These are phyloP conservation scores for Chlorops oryzae DNA, from an alignment of 1,140 invertebrate species.

Conservation along the genomic window DNA sequence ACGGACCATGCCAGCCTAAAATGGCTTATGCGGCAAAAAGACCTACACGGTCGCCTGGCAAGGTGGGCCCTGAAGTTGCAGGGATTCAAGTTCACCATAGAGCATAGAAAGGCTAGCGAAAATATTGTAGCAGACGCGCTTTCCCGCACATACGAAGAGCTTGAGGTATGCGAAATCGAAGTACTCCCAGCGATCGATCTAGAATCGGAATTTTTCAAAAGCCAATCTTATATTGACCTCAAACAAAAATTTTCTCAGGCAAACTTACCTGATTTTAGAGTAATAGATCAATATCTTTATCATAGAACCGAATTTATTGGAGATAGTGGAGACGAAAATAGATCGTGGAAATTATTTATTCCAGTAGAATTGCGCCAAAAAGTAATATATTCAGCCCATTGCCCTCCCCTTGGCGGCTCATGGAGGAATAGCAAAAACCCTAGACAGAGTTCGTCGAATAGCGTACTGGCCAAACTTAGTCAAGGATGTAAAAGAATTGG, in stretches of 20 bases:
- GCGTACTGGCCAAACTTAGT: too few species aligned
- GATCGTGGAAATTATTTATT: background rate
- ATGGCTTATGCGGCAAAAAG: constrained; percentile 22
- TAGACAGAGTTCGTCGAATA: too few species aligned
- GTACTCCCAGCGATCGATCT: background rate
- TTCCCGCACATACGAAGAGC: background rate
- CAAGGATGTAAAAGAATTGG: background rate
- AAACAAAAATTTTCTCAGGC: background rate
- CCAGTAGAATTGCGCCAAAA: background rate
- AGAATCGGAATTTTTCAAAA: background rate
- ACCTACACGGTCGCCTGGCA: background rate
- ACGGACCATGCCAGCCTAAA: constrained; percentile 23
- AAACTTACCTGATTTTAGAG: background rate
- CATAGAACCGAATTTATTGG: too few species aligned
- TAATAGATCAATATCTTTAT: too few species aligned
- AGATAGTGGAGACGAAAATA: constrained; percentile 3
- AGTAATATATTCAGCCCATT: background rate
- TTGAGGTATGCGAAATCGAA: background rate
- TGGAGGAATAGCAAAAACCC: background rate
- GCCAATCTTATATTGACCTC: too few species aligned
- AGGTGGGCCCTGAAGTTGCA: background rate
- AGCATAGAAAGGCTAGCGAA: background rate
- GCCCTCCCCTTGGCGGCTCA: background rate
- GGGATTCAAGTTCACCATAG: background rate
- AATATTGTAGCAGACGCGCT: background rate